Conservation (phyloP, 2,888 invertebrate genomes). For the Eupithecia insigniata region DNA sequence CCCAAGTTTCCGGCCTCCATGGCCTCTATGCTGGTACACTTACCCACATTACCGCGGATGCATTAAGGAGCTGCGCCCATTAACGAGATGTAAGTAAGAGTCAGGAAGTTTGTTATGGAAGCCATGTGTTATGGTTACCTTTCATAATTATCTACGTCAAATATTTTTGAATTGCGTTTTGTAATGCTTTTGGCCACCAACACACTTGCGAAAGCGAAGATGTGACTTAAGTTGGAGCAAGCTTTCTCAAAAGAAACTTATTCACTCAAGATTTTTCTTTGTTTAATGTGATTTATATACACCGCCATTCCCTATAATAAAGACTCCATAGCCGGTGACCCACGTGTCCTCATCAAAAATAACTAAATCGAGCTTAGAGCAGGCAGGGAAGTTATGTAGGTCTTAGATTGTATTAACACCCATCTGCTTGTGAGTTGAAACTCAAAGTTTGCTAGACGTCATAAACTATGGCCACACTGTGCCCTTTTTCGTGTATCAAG, state of each 20-base stretch:
- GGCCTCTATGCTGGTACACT: conserved; percentile 1
- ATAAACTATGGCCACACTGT: no score
- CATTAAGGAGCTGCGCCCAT: conserved; percentile 18
- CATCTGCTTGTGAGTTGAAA: no score
- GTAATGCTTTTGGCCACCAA: no score
- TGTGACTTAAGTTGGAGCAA: no score
- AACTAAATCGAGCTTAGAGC: neutral
- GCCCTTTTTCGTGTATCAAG: no score
- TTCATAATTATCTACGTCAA: neutral
- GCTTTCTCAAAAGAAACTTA: no score
- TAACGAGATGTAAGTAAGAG: conserved; percentile 4
- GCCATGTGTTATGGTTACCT: neutral
- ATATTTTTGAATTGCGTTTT: no score
- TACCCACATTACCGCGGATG: conserved; percentile 20
- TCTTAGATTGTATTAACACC: neutral
- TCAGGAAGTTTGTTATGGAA: neutral
- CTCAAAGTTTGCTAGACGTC: no score
- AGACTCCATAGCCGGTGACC: neutral
- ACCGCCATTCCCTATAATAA: neutral
- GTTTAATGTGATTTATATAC: neutral
- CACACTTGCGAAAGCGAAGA: no score
- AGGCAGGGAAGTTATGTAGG: neutral
- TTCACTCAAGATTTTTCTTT: no score
- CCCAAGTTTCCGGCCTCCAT: conserved; percentile 17
- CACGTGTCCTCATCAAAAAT: neutral